Evolutionary conservation across 2,888 invertebrate genomes (phyloP).

Genomic region (Amphiduros pacificus): DNA sequence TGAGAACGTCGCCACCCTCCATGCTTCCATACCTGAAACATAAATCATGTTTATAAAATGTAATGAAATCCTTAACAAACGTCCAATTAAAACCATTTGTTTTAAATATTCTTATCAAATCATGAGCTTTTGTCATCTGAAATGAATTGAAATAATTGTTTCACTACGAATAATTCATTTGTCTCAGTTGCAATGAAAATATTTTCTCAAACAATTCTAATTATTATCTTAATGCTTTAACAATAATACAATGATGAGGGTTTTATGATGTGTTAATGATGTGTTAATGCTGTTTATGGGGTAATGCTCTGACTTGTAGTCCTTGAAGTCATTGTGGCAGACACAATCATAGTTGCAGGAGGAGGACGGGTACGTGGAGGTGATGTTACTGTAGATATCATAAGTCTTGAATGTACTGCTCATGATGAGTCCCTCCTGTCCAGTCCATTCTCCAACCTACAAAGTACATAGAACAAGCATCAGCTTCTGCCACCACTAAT

Average conservation of each 20-base stretch:
- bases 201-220: no score
- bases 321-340: slow-evolving; percentile 8
- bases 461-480: no score
- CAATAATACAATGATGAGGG: no score
- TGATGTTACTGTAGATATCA: not conserved
- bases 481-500: no score
- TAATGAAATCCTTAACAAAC: not conserved
- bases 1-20: slow-evolving; percentile 2
- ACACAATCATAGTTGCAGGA: slow-evolving; percentile 1
- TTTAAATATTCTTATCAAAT: no score
- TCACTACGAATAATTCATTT: no score
- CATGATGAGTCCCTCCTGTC: slow-evolving; percentile 1
- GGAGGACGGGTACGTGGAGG: slow-evolving; percentile 4
- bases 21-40: slow-evolving; percentile 8
- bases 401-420: slow-evolving; percentile 6
- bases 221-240: no score
- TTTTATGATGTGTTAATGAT: no score
- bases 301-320: slow-evolving; percentile 1
- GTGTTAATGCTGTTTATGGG: not conserved
- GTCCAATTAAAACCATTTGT: no score
- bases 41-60: not conserved
- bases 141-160: no score
- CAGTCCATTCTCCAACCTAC: slow-evolving; percentile 10
- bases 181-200: no score
- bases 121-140: no score